phyloP scores from a whole-genome alignment of 1,140 invertebrate species.

The Drosophila paulistorum region DNA sequence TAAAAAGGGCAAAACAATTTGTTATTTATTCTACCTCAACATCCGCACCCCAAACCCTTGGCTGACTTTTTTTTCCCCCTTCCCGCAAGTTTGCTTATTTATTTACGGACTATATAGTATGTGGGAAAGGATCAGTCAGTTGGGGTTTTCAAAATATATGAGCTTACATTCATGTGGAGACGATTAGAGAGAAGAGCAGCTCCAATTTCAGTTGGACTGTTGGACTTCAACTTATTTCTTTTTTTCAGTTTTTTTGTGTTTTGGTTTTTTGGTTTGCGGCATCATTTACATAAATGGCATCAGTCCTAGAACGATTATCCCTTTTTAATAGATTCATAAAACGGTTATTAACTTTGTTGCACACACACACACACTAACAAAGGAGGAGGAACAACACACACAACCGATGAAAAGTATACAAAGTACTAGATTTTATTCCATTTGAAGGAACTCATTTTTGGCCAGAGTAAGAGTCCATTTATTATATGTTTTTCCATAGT shows the following conservation, averaged over 20 bases:
- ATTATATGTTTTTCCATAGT: constrained; percentile 68
- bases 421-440: constrained; percentile 61
- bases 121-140: constrained; percentile 33
- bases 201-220: constrained; percentile 53
- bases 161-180: constrained; percentile 17
- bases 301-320: constrained; percentile 71
- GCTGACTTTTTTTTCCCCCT: constrained; percentile 10
- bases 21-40: constrained; percentile 45
- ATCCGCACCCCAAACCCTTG: not conserved
- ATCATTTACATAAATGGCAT: constrained; percentile 78
- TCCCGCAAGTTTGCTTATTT: constrained; percentile 66
- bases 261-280: constrained; percentile 53
- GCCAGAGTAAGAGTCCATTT: constrained; percentile 59
- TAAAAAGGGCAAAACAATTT: constrained; percentile 76
- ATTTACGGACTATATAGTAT: constrained; percentile 57
- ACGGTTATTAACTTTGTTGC: constrained; percentile 80
- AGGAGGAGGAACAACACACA: constrained; percentile 9
- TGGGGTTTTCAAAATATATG: constrained; percentile 58
- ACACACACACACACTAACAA: constrained; percentile 53
- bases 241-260: constrained; percentile 44
- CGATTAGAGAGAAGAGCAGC: constrained; percentile 75
- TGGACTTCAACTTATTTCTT: constrained; percentile 37
- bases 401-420: constrained; percentile 35
- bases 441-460: constrained; percentile 56
- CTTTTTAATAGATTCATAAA: constrained; percentile 81